phyloP scores from a whole-genome alignment of 2,113 vertebrate species.

The Pseudorectes ferrugineus region DNA sequence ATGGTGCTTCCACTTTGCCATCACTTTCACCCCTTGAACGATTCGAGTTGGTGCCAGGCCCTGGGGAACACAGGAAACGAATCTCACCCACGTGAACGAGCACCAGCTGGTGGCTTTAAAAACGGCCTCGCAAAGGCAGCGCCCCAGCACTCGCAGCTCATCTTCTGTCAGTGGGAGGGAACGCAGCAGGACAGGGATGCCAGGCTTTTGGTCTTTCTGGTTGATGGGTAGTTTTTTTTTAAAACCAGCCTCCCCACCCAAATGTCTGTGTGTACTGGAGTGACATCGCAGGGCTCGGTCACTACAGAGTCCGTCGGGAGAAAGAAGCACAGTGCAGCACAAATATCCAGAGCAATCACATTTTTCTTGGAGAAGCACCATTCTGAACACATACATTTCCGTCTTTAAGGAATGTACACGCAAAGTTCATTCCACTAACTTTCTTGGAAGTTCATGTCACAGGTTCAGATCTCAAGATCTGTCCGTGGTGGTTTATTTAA shows the following conservation, averaged over 20 bases:
- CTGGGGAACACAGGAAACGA: constrained; percentile 93
- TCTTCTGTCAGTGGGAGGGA: not conserved
- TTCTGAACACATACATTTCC: not conserved
- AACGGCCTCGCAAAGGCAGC: constrained; percentile 63
- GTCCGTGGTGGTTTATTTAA: not conserved
- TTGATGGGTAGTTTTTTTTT: not conserved
- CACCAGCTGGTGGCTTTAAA: constrained; percentile 76
- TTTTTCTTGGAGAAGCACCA: not conserved
- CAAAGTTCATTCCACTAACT: not conserved
- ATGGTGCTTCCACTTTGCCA: constrained; percentile 78
- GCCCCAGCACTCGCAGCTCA: constrained; percentile 37
- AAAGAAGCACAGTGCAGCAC: not conserved
- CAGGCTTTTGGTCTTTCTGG: not conserved
- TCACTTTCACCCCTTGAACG: constrained; percentile 76
- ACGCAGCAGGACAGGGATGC: not conserved
- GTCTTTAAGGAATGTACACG: not conserved
- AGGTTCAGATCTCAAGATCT: not conserved
- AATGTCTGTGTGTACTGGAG: not conserved
- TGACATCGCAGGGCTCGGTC: not conserved
- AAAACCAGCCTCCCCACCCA: not conserved
- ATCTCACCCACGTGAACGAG: constrained; percentile 85
- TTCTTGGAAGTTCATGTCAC: not conserved
- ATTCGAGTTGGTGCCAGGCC: constrained; percentile 78
- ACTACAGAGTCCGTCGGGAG: not conserved
- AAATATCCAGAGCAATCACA: not conserved